phyloP scores from a whole-genome alignment of 2,888 invertebrate species.

The Fragum sueziense region DNA sequence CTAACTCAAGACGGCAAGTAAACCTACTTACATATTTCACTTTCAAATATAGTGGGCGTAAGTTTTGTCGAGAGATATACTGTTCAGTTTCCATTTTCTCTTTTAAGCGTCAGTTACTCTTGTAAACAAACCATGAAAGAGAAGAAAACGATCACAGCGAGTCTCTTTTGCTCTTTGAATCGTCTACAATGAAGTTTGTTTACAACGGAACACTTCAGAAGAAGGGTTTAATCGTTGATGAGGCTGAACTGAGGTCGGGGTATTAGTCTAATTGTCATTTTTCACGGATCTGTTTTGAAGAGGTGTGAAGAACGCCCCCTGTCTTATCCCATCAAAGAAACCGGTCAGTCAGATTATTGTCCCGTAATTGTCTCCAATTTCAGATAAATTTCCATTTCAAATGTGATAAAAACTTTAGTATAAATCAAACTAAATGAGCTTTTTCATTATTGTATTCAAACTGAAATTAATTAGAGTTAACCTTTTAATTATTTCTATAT shows the following conservation, averaged over 20 bases:
- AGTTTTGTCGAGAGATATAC: too few species aligned
- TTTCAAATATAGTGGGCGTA: too few species aligned
- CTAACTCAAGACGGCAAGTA: too few species aligned
- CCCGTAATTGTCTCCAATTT: constrained; percentile 22
- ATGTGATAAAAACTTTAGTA: neutral
- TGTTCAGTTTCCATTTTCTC: too few species aligned
- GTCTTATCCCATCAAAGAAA: constrained; percentile 22
- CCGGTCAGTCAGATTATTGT: neutral
- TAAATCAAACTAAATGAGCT: neutral
- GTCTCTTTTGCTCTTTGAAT: too few species aligned
- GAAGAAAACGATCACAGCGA: too few species aligned
- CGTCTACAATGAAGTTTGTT: too few species aligned
- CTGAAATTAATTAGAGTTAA: neutral
- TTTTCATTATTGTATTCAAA: neutral
- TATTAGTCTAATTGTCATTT: constrained; percentile 22
- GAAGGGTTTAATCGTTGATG: constrained; percentile 1
- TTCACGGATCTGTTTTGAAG: neutral
- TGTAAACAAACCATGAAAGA: too few species aligned
- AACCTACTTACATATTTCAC: too few species aligned
- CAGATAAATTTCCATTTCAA: constrained; percentile 17
- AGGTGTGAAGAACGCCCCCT: constrained; percentile 13
- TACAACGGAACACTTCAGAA: too few species aligned
- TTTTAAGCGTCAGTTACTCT: too few species aligned
- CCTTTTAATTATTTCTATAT: too few species aligned
- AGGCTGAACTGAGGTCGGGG: neutral